Percentiles rank a stretch among this genome's conserved stretches.
phyloP scores from a whole-genome alignment of 1,140 invertebrate species.

The Drosophila watanabei region DNA sequence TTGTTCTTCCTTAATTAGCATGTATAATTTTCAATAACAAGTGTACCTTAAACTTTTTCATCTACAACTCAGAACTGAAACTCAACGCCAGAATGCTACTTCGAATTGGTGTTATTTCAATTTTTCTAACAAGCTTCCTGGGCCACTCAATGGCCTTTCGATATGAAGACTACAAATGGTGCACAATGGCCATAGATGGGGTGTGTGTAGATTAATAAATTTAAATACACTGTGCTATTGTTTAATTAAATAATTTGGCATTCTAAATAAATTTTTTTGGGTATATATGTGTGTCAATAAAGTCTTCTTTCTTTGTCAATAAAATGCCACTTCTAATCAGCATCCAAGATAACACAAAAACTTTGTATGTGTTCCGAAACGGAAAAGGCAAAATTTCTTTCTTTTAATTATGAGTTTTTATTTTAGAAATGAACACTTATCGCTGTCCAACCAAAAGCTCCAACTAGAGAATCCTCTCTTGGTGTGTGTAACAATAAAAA shows the following conservation, averaged over 20 bases:
- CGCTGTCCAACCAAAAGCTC: conserved; percentile 14
- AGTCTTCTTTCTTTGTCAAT: background rate
- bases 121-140: background rate
- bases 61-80: background rate
- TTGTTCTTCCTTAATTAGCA: background rate
- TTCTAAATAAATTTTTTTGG: background rate
- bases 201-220: background rate
- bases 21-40: background rate
- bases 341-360: background rate
- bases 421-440: conserved; percentile 48
- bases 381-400: background rate
- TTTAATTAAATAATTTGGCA: background rate
- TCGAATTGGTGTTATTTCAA: no score
- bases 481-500: conserved; percentile 37
- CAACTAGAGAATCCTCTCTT: conserved; percentile 16
- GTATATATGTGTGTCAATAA: no score
- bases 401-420: conserved; percentile 10
- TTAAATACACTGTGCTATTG: background rate
- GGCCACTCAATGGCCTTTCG: background rate
- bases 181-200: conserved; percentile 1
- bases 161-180: conserved; percentile 2
- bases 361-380: no score
- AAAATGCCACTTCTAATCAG: conserved; percentile 3
- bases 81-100: conserved; percentile 4
- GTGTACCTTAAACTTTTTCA: background rate